These are phyloP conservation scores for Hipposideros armiger DNA, from an alignment of 2,113 vertebrate species.

Conservation along the genomic window DNA sequence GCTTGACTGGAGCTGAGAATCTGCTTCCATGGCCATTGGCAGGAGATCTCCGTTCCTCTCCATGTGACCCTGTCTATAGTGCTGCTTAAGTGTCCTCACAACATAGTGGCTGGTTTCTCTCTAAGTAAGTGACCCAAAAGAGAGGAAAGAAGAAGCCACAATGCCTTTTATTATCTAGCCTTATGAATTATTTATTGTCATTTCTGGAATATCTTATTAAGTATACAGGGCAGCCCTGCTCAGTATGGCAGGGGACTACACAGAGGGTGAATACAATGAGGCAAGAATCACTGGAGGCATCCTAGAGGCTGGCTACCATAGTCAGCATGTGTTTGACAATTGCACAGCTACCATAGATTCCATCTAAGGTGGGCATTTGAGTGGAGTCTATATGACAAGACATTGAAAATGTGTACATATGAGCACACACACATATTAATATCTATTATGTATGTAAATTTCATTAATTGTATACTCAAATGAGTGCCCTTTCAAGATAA, in stretches of 20 bases:
- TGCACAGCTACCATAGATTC: background rate
- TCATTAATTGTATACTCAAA: background rate
- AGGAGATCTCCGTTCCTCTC: background rate
- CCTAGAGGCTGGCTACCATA: background rate
- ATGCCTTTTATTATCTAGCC: background rate
- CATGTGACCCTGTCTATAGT: fast-evolving
- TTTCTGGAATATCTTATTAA: background rate
- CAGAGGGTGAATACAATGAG: background rate
- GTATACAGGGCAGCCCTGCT: background rate
- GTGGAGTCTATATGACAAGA: background rate
- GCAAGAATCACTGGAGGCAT: too few relatives aligned
- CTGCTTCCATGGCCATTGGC: background rate
- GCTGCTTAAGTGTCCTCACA: background rate
- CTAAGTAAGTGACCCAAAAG: background rate
- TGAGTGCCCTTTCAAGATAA: background rate
- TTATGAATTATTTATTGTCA: background rate
- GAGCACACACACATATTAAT: background rate
- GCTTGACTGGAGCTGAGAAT: background rate
- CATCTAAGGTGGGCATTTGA: background rate
- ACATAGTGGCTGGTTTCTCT: background rate
- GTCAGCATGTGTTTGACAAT: background rate
- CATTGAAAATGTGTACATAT: background rate
- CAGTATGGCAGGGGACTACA: background rate
- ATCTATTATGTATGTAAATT: background rate
- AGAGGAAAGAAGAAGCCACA: background rate